A percentile compares a stretch with the other conserved stretches of the same genome.
Conservation (phyloP, 2,888 invertebrate species). For the Cheilosia soror region DNA sequence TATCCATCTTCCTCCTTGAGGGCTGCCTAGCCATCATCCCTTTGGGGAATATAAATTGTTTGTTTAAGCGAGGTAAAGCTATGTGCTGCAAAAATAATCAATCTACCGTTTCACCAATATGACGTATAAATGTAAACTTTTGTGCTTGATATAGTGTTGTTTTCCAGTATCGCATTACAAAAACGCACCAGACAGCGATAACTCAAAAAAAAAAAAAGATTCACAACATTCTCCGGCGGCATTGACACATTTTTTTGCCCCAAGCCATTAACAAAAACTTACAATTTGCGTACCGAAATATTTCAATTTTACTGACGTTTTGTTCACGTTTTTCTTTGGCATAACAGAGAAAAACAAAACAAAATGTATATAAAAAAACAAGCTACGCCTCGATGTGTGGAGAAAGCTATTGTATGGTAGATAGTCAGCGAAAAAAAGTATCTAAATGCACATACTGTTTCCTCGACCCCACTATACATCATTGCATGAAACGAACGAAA, state of each 20-base stretch:
- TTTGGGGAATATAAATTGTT: too few species aligned
- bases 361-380: neutral
- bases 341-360: slow-evolving; percentile 12
- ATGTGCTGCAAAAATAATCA: too few species aligned
- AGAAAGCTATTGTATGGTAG: slow-evolving; percentile 34
- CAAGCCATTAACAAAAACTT: slow-evolving; percentile 17
- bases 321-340: slow-evolving; percentile 16
- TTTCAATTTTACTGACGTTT: slow-evolving; percentile 14
- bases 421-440: slow-evolving; percentile 35
- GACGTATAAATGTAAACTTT: too few species aligned
- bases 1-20: too few species aligned
- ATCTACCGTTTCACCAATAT: too few species aligned
- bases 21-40: too few species aligned
- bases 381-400: slow-evolving; percentile 1
- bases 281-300: slow-evolving; percentile 13
- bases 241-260: slow-evolving; percentile 46
- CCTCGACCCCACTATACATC: neutral
- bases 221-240: slow-evolving; percentile 33
- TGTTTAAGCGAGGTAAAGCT: too few species aligned
- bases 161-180: slow-evolving; percentile 8
- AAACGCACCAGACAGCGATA: slow-evolving; percentile 27
- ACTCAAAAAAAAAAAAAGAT: slow-evolving; percentile 9
- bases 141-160: too few species aligned
- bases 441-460: slow-evolving; percentile 38
- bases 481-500: slow-evolving; percentile 8